Base-by-base conservation (phyloP, 2,888 invertebrate species). In the Apotomis betuletana region DNA sequence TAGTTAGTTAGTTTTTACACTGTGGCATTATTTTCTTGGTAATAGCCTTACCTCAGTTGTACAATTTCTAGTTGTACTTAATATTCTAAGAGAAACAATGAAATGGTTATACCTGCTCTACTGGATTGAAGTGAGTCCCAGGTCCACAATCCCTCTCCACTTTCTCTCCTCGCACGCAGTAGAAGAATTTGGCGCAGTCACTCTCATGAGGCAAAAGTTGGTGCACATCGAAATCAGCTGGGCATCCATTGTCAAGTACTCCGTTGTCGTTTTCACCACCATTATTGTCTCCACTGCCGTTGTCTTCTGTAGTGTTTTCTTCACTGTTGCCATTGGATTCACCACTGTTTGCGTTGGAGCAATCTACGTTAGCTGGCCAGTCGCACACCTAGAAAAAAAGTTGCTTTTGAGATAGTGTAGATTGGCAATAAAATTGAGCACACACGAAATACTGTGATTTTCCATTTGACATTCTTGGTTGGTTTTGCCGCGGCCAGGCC, bases 281-380 rank as follows among this genome's bases (percentile, higher is more conserved):
- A 60, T 54, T 69, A 0, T 58, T 65, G 4, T 59, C 64, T 0
- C 38, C 65, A 0, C 51, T 62, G 1, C 57, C 71, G 2, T 8
- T 59, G 5, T 69, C 69, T 0, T 58, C 69, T 0, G 8, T 63
- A 10, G 64, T 73, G 4, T 57, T 69, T 0, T 51, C 62, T 6
- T 58, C 65, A 0, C 70, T 67, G 12, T 54, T 67, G 0, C 54
- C 73, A 0, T 64, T 74, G 0, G 49, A 71, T 4, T 54, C 67
- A 3, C 60, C 70, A 0, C 67, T 67, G 5, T 76, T 65, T 52
- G 75, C 75, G 46, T 65, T 74, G 6, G 44, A 74, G 15, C 83
- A 83, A 0, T 77, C 79, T 36, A 77, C 82, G 4, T 70, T 67
- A 8, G 75, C 65, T 0, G 81, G 81, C 77, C 80, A 81, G 38